These are phyloP conservation scores for Drosophila pruinosa DNA, from an alignment of 1,140 invertebrate genomes.

Conservation along the genomic window DNA sequence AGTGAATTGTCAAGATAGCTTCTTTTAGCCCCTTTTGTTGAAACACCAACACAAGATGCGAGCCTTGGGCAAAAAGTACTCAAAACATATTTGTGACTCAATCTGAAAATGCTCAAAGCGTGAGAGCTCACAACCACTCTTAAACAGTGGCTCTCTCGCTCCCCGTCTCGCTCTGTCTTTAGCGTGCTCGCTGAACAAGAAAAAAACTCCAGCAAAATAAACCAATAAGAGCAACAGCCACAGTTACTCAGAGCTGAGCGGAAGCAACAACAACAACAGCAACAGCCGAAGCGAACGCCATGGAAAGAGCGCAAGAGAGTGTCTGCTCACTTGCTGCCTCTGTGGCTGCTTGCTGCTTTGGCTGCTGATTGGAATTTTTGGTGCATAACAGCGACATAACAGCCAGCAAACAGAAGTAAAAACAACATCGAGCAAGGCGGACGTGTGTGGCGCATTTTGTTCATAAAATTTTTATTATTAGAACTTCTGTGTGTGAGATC, in stretches of 20 bases:
- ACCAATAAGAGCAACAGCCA: conserved; percentile 55
- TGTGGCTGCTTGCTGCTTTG: conserved; percentile 18
- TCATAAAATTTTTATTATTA: conserved; percentile 18
- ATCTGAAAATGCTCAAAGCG: not conserved
- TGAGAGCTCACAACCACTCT: not conserved
- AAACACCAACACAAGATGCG: not conserved
- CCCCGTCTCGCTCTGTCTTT: not conserved
- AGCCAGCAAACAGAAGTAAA: conserved; percentile 44
- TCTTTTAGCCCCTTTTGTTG: not conserved
- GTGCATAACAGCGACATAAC: conserved; percentile 47
- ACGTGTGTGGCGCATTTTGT: conserved; percentile 46
- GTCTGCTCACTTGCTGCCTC: conserved; percentile 3
- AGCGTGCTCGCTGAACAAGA: not conserved
- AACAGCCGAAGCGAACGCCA: not conserved
- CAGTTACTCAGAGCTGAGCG: conserved; percentile 25
- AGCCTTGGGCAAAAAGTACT: not conserved
- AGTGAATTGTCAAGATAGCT: not conserved
- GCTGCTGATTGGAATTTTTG: conserved; percentile 46
- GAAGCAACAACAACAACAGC: conserved; percentile 1
- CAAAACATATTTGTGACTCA: not conserved
- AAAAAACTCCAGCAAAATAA: conserved; percentile 52
- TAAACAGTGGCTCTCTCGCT: not conserved
- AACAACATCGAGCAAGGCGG: conserved; percentile 47
- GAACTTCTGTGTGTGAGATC: conserved; percentile 38
- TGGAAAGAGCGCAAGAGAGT: conserved; percentile 6